Evolutionary conservation across 2,888 invertebrate species (phyloP).

Genomic region (Pandemis corylana): DNA sequence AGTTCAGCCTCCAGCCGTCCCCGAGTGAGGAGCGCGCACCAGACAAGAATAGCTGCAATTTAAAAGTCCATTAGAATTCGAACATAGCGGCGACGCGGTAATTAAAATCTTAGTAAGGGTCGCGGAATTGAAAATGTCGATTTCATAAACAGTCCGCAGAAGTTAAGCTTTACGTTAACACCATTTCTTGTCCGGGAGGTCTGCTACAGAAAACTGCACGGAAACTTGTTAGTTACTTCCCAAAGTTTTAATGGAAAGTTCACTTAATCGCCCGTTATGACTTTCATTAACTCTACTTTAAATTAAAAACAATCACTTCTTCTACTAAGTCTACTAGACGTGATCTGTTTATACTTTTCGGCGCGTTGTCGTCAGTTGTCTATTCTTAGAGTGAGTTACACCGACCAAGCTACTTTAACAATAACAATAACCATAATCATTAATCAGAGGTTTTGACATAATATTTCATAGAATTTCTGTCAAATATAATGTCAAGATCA

Average conservation of each 20-base stretch:
- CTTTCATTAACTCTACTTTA: not conserved
- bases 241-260: not conserved
- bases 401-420: too few species aligned
- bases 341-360: not conserved
- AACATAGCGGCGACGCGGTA: slow-evolving; percentile 74
- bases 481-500: too few species aligned
- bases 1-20: slow-evolving; percentile 61
- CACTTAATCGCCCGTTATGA: not conserved
- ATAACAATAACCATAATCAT: too few species aligned
- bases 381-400: not conserved
- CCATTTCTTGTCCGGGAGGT: slow-evolving; percentile 1
- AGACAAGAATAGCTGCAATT: slow-evolving; percentile 84
- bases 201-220: not conserved
- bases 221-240: slow-evolving; percentile 4
- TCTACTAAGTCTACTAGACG: not conserved
- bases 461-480: too few species aligned
- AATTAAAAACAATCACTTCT: not conserved
- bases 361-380: not conserved
- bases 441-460: too few species aligned
- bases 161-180: slow-evolving; percentile 43
- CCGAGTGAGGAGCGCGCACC: slow-evolving; percentile 61
- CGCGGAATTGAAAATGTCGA: slow-evolving; percentile 45
- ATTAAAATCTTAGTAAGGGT: slow-evolving; percentile 69
- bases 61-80: slow-evolving; percentile 84
- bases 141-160: slow-evolving; percentile 44